Conservation (phyloP, 2,888 invertebrate species). For the Hydroisotoma schaefferi region DNA sequence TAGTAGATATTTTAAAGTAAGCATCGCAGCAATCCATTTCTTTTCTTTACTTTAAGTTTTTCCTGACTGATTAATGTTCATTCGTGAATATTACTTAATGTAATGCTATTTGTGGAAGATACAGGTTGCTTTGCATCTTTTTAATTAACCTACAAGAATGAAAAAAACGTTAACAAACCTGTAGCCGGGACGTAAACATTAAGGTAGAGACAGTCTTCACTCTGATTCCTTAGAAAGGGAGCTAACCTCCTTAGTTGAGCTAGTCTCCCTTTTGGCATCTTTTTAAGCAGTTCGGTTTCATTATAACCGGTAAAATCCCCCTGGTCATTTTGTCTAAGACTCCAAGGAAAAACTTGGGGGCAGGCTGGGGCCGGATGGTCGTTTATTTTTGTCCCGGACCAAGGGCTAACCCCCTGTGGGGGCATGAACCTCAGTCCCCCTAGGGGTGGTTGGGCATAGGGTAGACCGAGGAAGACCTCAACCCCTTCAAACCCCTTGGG, state of each 20-base stretch:
- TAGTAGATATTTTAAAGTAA: no score
- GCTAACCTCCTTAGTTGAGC: conserved; percentile 82
- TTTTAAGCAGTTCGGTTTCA: conserved; percentile 73
- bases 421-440: conserved; percentile 91
- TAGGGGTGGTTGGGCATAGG: conserved; percentile 87
- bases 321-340: not conserved
- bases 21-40: no score
- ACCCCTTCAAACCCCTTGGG: conserved; percentile 41
- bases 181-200: conserved; percentile 94
- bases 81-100: no score
- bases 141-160: no score
- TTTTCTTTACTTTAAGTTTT: no score
- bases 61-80: no score
- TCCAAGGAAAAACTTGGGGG: conserved; percentile 77
- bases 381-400: conserved; percentile 84
- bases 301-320: conserved; percentile 55
- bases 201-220: conserved; percentile 93
- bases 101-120: no score
- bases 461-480: conserved; percentile 58
- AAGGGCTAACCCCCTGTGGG: conserved; percentile 85
- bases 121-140: no score
- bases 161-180: no score
- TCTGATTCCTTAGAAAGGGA: conserved; percentile 83
- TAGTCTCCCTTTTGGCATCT: conserved; percentile 82
- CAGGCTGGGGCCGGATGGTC: conserved; percentile 86